Conservation (phyloP, 2,888 invertebrate genomes). For the Hydropsyche betteni region DNA sequence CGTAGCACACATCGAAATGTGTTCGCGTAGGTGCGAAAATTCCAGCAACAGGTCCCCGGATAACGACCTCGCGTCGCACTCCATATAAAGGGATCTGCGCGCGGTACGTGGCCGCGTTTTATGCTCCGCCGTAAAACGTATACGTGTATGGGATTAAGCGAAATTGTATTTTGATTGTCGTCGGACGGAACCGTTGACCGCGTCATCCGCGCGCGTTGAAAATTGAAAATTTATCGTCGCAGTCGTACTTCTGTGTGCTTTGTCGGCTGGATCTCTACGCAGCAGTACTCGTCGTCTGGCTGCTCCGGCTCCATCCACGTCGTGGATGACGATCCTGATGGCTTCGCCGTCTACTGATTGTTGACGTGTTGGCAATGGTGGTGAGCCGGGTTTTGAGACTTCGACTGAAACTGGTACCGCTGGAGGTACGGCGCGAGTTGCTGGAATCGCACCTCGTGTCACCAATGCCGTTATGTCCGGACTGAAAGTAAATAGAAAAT, state of each 20-base stretch:
- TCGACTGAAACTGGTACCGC: slow-evolving; percentile 59
- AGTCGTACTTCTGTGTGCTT: slow-evolving; percentile 86
- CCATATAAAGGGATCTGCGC: slow-evolving; percentile 11
- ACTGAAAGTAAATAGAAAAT: slow-evolving; percentile 58
- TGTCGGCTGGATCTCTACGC: slow-evolving; percentile 81
- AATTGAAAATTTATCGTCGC: too few relatives aligned
- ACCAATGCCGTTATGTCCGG: slow-evolving; percentile 76
- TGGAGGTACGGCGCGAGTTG: slow-evolving; percentile 62
- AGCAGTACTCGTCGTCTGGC: slow-evolving; percentile 78
- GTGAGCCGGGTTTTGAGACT: slow-evolving; percentile 63
- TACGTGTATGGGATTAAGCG: too few relatives aligned
- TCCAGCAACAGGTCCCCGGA: slow-evolving; percentile 38
- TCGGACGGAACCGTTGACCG: too few relatives aligned
- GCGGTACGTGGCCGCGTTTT: too few relatives aligned
- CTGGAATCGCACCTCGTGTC: slow-evolving; percentile 65
- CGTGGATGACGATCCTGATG: slow-evolving; percentile 92
- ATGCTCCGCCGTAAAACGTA: too few relatives aligned
- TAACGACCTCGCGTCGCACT: slow-evolving; percentile 22
- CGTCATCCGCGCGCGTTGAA: too few relatives aligned
- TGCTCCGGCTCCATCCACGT: slow-evolving; percentile 81
- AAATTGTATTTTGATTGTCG: too few relatives aligned
- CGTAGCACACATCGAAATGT: background rate
- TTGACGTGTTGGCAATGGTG: slow-evolving; percentile 76
- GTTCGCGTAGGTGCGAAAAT: slow-evolving; percentile 36
- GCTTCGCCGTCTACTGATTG: slow-evolving; percentile 91